Percentiles rank a stretch among this genome's conserved stretches.
These are phyloP conservation scores for Lepidocolaptes lacrymiger DNA, from an alignment of 2,797 vertebrate species.

Conservation along the genomic window DNA sequence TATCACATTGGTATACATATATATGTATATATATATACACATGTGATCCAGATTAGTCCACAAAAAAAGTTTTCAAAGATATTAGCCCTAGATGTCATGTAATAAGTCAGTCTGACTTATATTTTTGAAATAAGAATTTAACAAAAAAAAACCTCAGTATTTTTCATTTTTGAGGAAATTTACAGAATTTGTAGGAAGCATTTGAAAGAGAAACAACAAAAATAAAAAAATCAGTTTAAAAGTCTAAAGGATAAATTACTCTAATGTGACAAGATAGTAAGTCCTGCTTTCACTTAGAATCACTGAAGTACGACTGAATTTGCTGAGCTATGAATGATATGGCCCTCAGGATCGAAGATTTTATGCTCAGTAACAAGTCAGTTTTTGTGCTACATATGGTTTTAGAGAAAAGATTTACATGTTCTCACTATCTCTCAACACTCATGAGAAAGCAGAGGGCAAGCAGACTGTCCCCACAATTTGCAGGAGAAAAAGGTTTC, in stretches of 20 bases:
- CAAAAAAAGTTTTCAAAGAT: not conserved
- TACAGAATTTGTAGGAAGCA: not conserved
- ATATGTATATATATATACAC: not conserved
- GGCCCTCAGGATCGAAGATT: not conserved
- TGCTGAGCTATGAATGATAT: not conserved
- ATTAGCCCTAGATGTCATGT: not conserved
- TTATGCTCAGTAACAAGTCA: constrained; percentile 10
- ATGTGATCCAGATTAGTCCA: not conserved
- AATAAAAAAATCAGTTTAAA: not conserved
- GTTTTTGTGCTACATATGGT: not conserved
- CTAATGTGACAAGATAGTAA: not conserved
- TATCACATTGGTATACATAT: not conserved
- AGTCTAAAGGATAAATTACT: not conserved
- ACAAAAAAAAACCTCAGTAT: accelerated
- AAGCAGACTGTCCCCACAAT: constrained; percentile 15
- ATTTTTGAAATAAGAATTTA: not conserved
- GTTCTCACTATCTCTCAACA: constrained; percentile 46
- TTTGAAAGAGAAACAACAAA: not conserved
- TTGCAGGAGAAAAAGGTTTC: constrained; percentile 13
- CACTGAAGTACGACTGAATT: not conserved
- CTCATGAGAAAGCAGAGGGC: constrained; percentile 34
- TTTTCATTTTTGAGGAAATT: not conserved
- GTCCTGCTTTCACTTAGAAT: not conserved
- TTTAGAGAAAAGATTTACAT: constrained; percentile 40
- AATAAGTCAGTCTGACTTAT: not conserved